A percentile compares a stretch with the other conserved stretches of the same genome.
Conservation (phyloP, 2,888 invertebrate genomes). For the Nasonovia ribisnigri region DNA sequence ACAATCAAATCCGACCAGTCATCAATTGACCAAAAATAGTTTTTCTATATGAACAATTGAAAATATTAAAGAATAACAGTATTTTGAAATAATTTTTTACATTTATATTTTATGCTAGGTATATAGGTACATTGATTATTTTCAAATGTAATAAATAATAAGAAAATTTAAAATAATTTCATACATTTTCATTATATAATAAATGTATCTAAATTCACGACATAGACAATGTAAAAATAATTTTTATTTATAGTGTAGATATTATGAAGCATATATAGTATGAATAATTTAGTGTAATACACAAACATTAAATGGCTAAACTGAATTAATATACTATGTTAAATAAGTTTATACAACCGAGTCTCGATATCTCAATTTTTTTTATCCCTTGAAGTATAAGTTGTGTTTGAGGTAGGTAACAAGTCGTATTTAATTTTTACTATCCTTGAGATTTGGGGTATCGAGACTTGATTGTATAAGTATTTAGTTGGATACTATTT, state of each 20-base stretch:
- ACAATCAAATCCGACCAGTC: neutral
- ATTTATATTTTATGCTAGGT: too few relatives aligned
- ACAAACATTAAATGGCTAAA: neutral
- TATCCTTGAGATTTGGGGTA: too few relatives aligned
- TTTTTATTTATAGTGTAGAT: neutral
- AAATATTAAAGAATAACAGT: neutral
- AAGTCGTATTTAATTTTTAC: too few relatives aligned
- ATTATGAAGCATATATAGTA: neutral
- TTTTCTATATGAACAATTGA: neutral
- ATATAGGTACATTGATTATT: neutral
- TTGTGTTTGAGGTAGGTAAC: too few relatives aligned
- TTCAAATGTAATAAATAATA: too few relatives aligned
- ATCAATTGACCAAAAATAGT: neutral
- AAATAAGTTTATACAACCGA: neutral
- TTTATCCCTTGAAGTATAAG: too few relatives aligned
- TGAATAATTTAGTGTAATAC: neutral
- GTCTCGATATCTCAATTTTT: too few relatives aligned
- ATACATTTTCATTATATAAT: neutral
- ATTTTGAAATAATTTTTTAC: neutral
- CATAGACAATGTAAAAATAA: neutral
- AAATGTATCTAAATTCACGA: too few relatives aligned
- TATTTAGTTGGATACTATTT: neutral
- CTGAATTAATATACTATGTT: neutral
- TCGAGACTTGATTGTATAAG: neutral
- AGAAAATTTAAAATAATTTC: too few relatives aligned